Conservation (phyloP, 1,140 invertebrate species). For the Triops cancriformis region DNA sequence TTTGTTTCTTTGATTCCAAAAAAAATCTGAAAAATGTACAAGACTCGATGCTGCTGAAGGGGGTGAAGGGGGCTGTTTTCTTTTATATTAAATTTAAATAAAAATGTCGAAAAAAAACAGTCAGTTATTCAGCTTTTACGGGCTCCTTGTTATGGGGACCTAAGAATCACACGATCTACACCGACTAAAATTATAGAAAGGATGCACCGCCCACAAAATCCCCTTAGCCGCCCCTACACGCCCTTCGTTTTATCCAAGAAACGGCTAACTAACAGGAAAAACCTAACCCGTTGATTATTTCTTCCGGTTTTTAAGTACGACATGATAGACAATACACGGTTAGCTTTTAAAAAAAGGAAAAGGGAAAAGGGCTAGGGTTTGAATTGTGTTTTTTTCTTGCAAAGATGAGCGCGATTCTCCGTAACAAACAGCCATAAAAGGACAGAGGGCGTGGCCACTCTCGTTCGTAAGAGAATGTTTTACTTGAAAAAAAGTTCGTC, state of each 20-base stretch:
- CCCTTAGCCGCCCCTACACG: not conserved
- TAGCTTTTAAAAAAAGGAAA: not conserved
- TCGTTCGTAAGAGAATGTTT: not conserved
- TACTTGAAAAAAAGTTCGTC: not conserved
- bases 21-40: not conserved
- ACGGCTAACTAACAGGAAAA: not conserved
- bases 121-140: not conserved
- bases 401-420: slow-evolving; percentile 1
- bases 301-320: not conserved
- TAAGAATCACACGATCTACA: slow-evolving; percentile 11
- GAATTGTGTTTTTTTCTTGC: slow-evolving; percentile 7
- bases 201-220: not conserved
- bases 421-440: not conserved
- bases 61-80: not conserved
- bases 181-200: slow-evolving; percentile 12
- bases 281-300: not conserved
- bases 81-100: not conserved
- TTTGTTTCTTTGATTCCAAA: not conserved
- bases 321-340: slow-evolving; percentile 4
- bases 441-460: not conserved
- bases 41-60: not conserved
- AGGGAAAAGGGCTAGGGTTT: not conserved
- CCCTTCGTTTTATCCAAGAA: not conserved
- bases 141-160: not conserved
- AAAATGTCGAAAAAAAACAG: not conserved